phyloP scores from a whole-genome alignment of 2,797 vertebrate species.

The Danio kyathit region DNA sequence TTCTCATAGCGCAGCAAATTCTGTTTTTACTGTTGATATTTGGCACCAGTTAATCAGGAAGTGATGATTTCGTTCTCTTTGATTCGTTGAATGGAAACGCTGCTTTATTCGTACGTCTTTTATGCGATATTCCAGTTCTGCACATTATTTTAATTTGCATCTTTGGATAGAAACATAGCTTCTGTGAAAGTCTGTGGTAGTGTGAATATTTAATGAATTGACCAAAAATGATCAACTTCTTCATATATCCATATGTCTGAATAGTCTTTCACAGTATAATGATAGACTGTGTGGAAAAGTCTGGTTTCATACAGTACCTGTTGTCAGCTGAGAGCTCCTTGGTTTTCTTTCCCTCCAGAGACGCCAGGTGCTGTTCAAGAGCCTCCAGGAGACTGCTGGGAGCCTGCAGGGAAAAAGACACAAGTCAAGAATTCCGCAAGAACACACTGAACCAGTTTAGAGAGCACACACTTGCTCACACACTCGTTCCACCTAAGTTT shows the following conservation, averaged over 20 bases:
- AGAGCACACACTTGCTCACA: slow-evolving; percentile 1
- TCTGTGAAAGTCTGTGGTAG: too few relatives aligned
- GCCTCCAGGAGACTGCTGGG: slow-evolving; percentile 94
- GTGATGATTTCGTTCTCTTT: too few relatives aligned
- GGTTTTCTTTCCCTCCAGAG: slow-evolving; percentile 93
- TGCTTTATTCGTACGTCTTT: too few relatives aligned
- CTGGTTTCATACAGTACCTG: slow-evolving; percentile 76
- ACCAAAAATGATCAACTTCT: too few relatives aligned
- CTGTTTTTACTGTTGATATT: too few relatives aligned
- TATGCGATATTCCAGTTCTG: too few relatives aligned
- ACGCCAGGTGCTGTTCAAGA: slow-evolving; percentile 93
- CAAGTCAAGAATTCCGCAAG: not conserved
- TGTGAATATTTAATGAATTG: not conserved
- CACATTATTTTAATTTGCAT: too few relatives aligned
- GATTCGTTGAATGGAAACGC: too few relatives aligned
- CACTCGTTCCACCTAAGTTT: slow-evolving; percentile 35
- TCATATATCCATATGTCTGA: not conserved
- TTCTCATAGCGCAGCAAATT: too few relatives aligned
- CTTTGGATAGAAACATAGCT: too few relatives aligned
- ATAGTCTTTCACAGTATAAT: not conserved
- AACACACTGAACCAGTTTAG: not conserved
- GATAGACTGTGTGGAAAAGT: not conserved
- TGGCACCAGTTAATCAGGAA: too few relatives aligned
- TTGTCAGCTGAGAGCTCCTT: slow-evolving; percentile 89
- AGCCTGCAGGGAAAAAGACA: slow-evolving; percentile 77